Evolutionary conservation across 2,113 vertebrate species (phyloP).

Genomic region (Halichoeres trimaculatus): DNA sequence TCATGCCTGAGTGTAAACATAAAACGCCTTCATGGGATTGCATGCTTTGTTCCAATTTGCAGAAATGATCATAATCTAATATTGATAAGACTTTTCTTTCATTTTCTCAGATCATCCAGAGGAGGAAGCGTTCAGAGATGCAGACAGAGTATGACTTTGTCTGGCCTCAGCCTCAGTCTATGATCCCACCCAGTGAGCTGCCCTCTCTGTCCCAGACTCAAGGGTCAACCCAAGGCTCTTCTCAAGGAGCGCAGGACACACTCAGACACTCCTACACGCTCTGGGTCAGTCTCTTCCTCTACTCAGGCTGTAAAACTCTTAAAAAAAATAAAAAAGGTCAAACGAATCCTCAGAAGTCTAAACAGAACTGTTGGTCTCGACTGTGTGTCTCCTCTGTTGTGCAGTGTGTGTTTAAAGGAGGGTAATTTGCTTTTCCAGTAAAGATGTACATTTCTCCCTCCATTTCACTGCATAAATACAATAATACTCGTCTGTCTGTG

Average conservation of each 20-base stretch:
- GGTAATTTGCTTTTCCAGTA: background rate
- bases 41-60: slow-evolving; percentile 5
- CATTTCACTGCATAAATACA: background rate
- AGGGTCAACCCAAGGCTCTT: slow-evolving; percentile 77
- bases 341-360: background rate
- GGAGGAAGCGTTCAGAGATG: slow-evolving; percentile 89
- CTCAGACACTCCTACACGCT: slow-evolving; percentile 78
- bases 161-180: slow-evolving; percentile 84
- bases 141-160: slow-evolving; percentile 85
- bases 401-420: slow-evolving; percentile 26
- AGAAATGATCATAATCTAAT: slow-evolving; percentile 2
- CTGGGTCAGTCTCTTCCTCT: slow-evolving; percentile 87
- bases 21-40: slow-evolving; percentile 13
- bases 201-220: slow-evolving; percentile 77
- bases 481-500: slow-evolving; percentile 20
- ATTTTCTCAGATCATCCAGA: slow-evolving; percentile 89
- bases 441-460: slow-evolving; percentile 2
- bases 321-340: no score
- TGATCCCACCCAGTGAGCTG: slow-evolving; percentile 73
- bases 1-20: slow-evolving; percentile 4
- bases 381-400: background rate
- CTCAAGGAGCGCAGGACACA: slow-evolving; percentile 64
- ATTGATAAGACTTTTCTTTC: background rate
- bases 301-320: background rate
- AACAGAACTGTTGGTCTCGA: background rate